Percentiles rank a stretch among this genome's conserved stretches.
phyloP scores from a whole-genome alignment of 2,113 vertebrate species.

The Poeciliopsis prolifica region DNA sequence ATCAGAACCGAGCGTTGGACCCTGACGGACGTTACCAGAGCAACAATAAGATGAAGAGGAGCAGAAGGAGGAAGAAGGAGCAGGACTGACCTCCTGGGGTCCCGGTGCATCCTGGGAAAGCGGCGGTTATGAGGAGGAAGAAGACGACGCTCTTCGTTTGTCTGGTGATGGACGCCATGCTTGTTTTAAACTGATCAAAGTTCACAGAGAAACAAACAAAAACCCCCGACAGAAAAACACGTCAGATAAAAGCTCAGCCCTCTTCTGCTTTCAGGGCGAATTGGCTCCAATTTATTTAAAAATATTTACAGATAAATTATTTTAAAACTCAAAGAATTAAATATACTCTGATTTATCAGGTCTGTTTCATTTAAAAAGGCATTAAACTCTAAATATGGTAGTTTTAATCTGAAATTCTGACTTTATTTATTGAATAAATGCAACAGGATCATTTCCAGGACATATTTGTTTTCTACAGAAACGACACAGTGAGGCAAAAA shows the following conservation, averaged over 20 bases:
- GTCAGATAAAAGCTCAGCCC: neutral
- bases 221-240: constrained; percentile 1
- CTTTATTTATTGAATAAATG: neutral
- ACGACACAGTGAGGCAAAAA: neutral
- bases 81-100: constrained; percentile 67
- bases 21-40: neutral
- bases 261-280: neutral
- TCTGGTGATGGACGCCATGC: constrained; percentile 68
- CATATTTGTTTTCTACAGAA: neutral
- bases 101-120: constrained; percentile 69
- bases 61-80: neutral
- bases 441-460: neutral
- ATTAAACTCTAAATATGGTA: neutral
- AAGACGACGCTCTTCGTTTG: constrained; percentile 41
- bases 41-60: neutral
- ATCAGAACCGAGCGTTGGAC: neutral
- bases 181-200: constrained; percentile 62
- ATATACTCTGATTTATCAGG: neutral
- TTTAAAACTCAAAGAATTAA: neutral
- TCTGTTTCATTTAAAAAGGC: neutral
- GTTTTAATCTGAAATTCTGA: neutral
- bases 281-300: neutral
- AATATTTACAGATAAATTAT: neutral
- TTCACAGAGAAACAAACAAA: constrained; percentile 29
- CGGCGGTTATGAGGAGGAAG: constrained; percentile 40